Conservation (phyloP, 2,113 vertebrate species). For the Oryctolagus cuniculus region mOryCun1.1 NC_091432.1:209293501-209294000, state of each 20-base stretch:
- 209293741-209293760: constrained; percentile 23
- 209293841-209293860: constrained; percentile 50
- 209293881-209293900: not conserved
- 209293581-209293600: not conserved
- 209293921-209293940: constrained; percentile 12
- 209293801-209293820: not conserved
- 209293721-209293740: not conserved
- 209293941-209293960: not conserved
- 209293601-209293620: not conserved
- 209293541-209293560: not conserved
- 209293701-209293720: not conserved
- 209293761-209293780: constrained; percentile 40
- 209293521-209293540: not conserved
- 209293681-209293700: not conserved
- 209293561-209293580: not conserved
- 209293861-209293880: not conserved
- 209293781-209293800: not conserved
- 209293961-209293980: constrained; percentile 59
- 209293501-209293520: constrained; percentile 39
- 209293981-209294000: not conserved
- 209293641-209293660: constrained; percentile 2
- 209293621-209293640: not conserved
- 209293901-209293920: constrained; percentile 51
- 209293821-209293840: constrained; percentile 2
- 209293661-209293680: constrained; percentile 11